Conservation (phyloP, 2,797 vertebrate genomes). For the Cygnus olor region DNA sequence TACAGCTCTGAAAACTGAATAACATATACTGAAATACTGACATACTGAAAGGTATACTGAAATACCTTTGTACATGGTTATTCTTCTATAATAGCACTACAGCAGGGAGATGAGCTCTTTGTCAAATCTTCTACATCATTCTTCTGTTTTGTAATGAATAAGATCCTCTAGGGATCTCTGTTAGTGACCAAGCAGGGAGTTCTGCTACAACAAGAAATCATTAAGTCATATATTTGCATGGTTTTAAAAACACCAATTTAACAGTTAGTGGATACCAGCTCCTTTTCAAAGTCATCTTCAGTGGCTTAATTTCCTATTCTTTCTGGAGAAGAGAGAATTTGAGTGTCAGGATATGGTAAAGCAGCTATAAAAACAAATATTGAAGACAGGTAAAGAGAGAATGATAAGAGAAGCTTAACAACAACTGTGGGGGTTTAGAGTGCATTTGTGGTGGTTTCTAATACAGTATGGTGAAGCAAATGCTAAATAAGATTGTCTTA, state of each 20-base stretch:
- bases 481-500: neutral
- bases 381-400: neutral
- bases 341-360: constrained; percentile 20
- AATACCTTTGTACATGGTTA: constrained; percentile 63
- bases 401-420: constrained; percentile 45
- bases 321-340: constrained; percentile 32
- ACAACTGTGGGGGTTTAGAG: neutral
- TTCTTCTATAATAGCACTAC: constrained; percentile 59
- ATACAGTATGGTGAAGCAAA: neutral
- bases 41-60: neutral
- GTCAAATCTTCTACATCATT: constrained; percentile 47
- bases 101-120: constrained; percentile 40
- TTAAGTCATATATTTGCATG: constrained; percentile 49
- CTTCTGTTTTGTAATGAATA: constrained; percentile 69
- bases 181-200: constrained; percentile 46
- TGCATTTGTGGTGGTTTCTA: neutral
- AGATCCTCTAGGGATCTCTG: constrained; percentile 26
- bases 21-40: constrained; percentile 53
- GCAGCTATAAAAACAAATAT: neutral
- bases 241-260: constrained; percentile 43
- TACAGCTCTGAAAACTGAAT: constrained; percentile 71
- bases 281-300: constrained; percentile 13
- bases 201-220: constrained; percentile 50
- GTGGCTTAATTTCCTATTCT: constrained; percentile 35
- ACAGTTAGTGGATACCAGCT: constrained; percentile 26